Base-by-base conservation (phyloP, 1,140 invertebrate genomes). In the Chionoecetes opilio region DNA sequence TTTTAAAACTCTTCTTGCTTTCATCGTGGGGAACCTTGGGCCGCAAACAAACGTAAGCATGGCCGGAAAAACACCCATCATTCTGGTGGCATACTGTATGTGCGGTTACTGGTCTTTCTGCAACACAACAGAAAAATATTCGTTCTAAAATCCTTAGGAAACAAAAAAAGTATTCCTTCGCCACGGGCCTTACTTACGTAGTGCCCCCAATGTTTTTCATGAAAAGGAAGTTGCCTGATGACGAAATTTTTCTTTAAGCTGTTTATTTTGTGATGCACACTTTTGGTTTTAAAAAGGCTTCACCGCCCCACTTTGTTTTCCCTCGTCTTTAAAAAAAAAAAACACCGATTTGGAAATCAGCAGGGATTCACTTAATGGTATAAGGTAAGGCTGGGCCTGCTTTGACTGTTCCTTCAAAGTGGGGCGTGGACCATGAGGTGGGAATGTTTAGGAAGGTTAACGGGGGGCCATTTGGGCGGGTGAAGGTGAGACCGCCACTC, bases 391-490 rank as follows among this genome's bases (percentile, higher is more conserved):
- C n/a, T n/a, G n/a, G n/a, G 75, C 9, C 31, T 29, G 29, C 75
- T 21, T 31, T 34, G 82, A 0, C 75, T 97, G 2, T 88, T 97
- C 8, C 96, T 97, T 0, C 97, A 97, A 96, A 97, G 97, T 8
- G 96, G n/a, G n/a, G n/a, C n/a, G n/a, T n/a, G 97, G 8, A 97
- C 97, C 90, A 98, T 98, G 97, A 97, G 97, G 97, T 97, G 97
- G 96, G 97, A 97, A 17, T 97, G 98, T 96, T 97, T 97, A 95
- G 97, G n/a, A n/a, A 98, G 93, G 97, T 97, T n/a, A n/a, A n/a
- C 95, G 96, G 96, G 29, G 96, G 96, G 41, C 96, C 97, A 41
- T 97, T 97, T n/a, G n/a, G 96, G 92, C 96, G n/a, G 96, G 97
- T 97, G 9, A 97, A n/a, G n/a, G 21, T 17, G 53, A n/a, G 34